Percentiles rank a stretch among this genome's conserved stretches.
Conservation (phyloP, 1,140 invertebrate species). For the Samia ricini region DNA sequence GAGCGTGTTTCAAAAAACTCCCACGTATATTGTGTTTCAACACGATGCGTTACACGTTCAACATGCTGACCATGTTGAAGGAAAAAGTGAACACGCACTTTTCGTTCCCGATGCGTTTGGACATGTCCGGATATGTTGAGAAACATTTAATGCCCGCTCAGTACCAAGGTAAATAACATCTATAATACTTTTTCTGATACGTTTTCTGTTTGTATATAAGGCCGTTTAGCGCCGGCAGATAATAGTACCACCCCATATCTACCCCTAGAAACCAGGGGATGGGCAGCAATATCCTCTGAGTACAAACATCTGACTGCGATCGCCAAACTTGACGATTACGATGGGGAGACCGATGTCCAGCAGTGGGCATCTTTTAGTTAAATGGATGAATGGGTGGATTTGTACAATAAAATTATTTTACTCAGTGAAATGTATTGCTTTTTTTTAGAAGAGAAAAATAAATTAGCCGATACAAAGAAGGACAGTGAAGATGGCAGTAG, state of each 20-base stretch:
- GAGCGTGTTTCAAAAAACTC: conserved; percentile 96
- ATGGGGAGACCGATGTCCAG: too few relatives aligned
- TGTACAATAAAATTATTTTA: background rate
- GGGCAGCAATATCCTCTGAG: too few relatives aligned
- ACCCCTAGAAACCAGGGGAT: too few relatives aligned
- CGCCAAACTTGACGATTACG: too few relatives aligned
- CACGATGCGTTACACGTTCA: conserved; percentile 98
- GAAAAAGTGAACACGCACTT: conserved; percentile 99
- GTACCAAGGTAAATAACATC: conserved; percentile 80
- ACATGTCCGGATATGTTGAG: conserved; percentile 97
- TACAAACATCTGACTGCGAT: too few relatives aligned
- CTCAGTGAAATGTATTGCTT: background rate
- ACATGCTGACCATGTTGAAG: conserved; percentile 98
- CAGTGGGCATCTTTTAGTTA: too few relatives aligned
- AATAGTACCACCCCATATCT: too few relatives aligned
- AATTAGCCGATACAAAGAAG: conserved; percentile 70
- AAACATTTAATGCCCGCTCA: conserved; percentile 94
- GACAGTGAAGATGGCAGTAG: conserved; percentile 60
- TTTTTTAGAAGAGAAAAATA: conserved; percentile 77
- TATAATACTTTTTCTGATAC: background rate
- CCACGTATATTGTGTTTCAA: conserved; percentile 97
- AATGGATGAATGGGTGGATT: too few relatives aligned
- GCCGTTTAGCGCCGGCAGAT: too few relatives aligned
- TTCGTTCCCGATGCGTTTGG: conserved; percentile 94
- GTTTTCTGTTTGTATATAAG: too few relatives aligned